Conservation (phyloP, 2,797 vertebrate species). For the Hydrocynus forskahlii region DNA sequence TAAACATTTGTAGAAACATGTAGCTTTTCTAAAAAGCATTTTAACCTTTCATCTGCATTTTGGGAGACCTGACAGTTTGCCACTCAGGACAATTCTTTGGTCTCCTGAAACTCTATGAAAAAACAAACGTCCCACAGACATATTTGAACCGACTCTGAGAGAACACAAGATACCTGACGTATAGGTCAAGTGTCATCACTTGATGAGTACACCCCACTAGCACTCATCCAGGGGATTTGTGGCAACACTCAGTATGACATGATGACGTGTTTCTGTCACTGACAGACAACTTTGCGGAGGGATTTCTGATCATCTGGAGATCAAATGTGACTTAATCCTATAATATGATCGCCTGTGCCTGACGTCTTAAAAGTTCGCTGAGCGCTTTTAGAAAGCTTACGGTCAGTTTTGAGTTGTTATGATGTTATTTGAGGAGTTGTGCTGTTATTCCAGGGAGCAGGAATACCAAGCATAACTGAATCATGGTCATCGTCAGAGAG, state of each 20-base stretch:
- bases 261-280: background rate
- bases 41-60: too few relatives aligned
- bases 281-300: background rate
- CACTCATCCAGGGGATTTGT: background rate
- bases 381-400: background rate
- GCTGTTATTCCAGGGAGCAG: background rate
- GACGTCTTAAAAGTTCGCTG: slow-evolving; percentile 10
- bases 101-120: background rate
- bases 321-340: slow-evolving; percentile 26
- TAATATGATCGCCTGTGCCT: background rate
- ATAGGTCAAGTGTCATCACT: slow-evolving; percentile 10
- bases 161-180: slow-evolving; percentile 1
- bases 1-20: background rate
- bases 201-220: background rate
- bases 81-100: too few relatives aligned
- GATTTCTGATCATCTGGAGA: slow-evolving; percentile 5
- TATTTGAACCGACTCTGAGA: background rate
- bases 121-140: slow-evolving; percentile 4
- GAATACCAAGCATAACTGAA: slow-evolving; percentile 1
- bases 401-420: slow-evolving; percentile 4
- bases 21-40: background rate
- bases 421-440: slow-evolving; percentile 34
- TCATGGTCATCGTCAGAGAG: slow-evolving; percentile 10
- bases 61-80: background rate
- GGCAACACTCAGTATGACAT: background rate